A percentile compares a stretch with the other conserved stretches of the same genome.
phyloP scores from a whole-genome alignment of 2,797 vertebrate genomes.

The Alca torda region DNA sequence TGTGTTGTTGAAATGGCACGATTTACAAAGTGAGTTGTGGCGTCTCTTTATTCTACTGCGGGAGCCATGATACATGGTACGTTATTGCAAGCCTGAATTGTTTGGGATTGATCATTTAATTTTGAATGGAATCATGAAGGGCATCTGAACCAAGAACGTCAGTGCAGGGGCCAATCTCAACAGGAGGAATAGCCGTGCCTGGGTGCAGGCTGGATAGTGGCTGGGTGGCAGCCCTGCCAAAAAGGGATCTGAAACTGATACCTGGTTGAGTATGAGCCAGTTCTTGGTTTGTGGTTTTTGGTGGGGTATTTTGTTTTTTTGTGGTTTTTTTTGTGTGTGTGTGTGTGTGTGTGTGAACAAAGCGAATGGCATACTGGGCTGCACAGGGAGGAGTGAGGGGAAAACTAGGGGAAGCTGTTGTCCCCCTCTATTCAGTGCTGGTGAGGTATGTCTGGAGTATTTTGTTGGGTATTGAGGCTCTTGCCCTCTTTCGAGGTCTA shows the following conservation, averaged over 20 bases:
- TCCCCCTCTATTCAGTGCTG: not conserved
- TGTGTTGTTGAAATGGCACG: not conserved
- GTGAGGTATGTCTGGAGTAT: not conserved
- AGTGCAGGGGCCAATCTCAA: not conserved
- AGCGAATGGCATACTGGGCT: not conserved
- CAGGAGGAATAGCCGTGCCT: not conserved
- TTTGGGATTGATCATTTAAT: not conserved
- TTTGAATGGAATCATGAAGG: not conserved
- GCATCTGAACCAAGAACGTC: not conserved
- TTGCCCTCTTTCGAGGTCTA: not conserved
- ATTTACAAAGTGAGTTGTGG: not conserved
- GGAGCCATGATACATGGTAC: not conserved
- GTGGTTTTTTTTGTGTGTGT: not conserved
- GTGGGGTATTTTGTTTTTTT: not conserved
- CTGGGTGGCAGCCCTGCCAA: not conserved
- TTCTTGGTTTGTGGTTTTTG: not conserved
- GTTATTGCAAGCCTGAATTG: not conserved
- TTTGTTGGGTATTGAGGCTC: not conserved
- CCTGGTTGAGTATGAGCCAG: not conserved
- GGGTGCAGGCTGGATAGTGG: not conserved
- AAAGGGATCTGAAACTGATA: not conserved
- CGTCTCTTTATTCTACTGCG: accelerated
- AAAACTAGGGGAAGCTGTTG: not conserved
- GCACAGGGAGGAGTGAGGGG: not conserved
- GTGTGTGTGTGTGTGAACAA: not conserved